Base-by-base conservation (phyloP, 2,797 vertebrate genomes). In the Girardinus metallicus region DNA sequence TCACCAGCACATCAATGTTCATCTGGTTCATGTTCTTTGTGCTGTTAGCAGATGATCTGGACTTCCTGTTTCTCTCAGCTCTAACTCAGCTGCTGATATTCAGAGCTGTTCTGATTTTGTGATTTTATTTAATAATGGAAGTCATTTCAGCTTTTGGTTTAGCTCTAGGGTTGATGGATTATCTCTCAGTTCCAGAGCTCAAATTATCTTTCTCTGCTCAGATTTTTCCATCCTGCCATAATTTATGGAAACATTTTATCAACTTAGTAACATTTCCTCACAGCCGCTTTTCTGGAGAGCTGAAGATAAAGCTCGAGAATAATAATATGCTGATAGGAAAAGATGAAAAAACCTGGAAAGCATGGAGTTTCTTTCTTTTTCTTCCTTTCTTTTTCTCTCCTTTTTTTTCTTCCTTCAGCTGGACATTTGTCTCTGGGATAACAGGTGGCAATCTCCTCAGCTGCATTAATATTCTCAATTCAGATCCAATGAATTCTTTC, bases 361-460 rank as follows among this genome's bases (percentile, higher is more conserved):
- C 2, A 7, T 31, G 57, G 12, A 60, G 21, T 60, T 60, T 13
- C 36, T 11, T 0, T 41, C 4, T 0, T 2, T 36, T 12, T 21
- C 0, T 36, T 39, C 18, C 6, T 36, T 16, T 6, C 2, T 41
- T 15, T 16, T 15, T 9, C 6, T 4, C 31, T 31, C 4, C 29
- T 5, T 34, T 8, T 9, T 7, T 39, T 21, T 4, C 1, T 36
- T 64, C 29, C 21, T 23, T 21, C 16, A 47, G 44, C 43, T 36
- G 43, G 31, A 2, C 73, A 0, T 39, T 74, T 74, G 13, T 34
- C 73, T 51, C 31, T 57, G 1, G 0, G 46, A 6, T 85, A 90
- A 80, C 93, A 94, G 93, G 91, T 93, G 92, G 73, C 85, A 90
- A 92, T 89, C 81, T 87, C 81, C 60, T 57, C 31, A 68, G 36